Evolutionary conservation across 2,888 invertebrate species (phyloP), one percentile per base, ranked within the genome.

Genomic region (Pachycephus smyrnensis): DNA sequence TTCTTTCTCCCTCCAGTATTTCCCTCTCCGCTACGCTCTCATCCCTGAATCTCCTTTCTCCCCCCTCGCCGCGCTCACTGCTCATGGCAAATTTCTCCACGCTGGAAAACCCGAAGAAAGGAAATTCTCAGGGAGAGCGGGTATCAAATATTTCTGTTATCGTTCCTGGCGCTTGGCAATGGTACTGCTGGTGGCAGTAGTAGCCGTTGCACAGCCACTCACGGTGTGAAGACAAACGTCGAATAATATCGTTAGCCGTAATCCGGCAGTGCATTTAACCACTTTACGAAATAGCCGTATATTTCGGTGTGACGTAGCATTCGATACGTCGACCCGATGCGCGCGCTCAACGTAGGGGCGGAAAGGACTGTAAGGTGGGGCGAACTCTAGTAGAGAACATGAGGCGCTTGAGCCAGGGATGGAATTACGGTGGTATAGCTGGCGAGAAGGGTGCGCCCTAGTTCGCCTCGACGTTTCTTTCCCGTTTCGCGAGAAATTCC

Each of bases 241-340:
- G 37, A 74, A 74, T 33, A 32, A 33, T 33, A 71, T 71, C 74
- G 74, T 74, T 73, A 73, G 79, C 82, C 88, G 86, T 88, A 90
- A 90, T 90, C 89, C 89, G 88, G 87, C 87, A 89, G 91, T 90
- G 90, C 89, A 90, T 91, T 91, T 90, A 90, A 91, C 88, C 89
- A 90, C 89, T 90, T 89, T 89, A 87, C 85, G 88, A 89, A 89
- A 89, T 88, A 88, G 88, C 85, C 87, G 88, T 89, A 88, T 88
- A 89, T 89, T 85, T 88, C 85, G 79, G 86, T 85, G 88, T 88
- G 88, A 89, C 90, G 89, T 90, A 88, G 89, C 86, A 90, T 89
- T 90, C 89, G 90, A 90, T 90, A 90, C 88, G 89, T 88, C 87
- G 86, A 81, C 84, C 83, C 84, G 82, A 82, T 82, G 81, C 80